These are phyloP conservation scores for Leptinotarsa texana DNA, from an alignment of 1,140 invertebrate species.

Conservation along the genomic window DNA sequence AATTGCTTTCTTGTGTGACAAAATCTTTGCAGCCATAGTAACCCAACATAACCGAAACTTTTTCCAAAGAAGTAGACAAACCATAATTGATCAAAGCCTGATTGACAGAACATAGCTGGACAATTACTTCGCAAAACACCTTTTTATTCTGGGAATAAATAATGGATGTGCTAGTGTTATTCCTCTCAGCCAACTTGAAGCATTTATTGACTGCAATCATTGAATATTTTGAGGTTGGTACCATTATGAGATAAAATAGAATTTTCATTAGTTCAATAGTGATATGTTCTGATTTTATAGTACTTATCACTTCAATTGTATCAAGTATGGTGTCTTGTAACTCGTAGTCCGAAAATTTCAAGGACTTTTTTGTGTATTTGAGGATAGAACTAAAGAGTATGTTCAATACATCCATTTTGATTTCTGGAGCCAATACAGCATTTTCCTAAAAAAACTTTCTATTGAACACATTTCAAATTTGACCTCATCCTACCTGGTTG, in stretches of 20 bases:
- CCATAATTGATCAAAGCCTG: conserved; percentile 53
- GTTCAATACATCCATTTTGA: conserved; percentile 59
- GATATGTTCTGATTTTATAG: conserved; percentile 55
- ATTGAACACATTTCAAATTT: not conserved
- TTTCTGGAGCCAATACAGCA: conserved; percentile 46
- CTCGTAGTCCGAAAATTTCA: conserved; percentile 59
- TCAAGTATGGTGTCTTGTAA: conserved; percentile 61
- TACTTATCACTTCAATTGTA: conserved; percentile 60
- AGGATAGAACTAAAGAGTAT: conserved; percentile 59
- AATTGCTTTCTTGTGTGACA: conserved; percentile 62
- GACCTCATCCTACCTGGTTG: conserved; percentile 39
- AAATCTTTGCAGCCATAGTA: conserved; percentile 64
- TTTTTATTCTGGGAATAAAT: conserved; percentile 71
- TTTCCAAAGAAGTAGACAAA: conserved; percentile 58
- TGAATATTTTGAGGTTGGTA: conserved; percentile 65
- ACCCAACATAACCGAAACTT: conserved; percentile 62
- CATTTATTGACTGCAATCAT: conserved; percentile 64
- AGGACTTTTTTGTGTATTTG: conserved; percentile 57
- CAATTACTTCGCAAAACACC: conserved; percentile 64
- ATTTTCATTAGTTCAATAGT: conserved; percentile 62
- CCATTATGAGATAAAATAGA: conserved; percentile 67
- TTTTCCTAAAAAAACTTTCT: conserved; percentile 48
- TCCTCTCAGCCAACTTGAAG: conserved; percentile 63
- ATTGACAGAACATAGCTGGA: conserved; percentile 60
- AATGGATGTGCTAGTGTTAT: conserved; percentile 62